Percentiles rank a stretch among this genome's conserved stretches.
These are phyloP conservation scores for Sebastes taczanowskii DNA, from an alignment of 2,797 vertebrate species.

Conservation along the genomic window DNA sequence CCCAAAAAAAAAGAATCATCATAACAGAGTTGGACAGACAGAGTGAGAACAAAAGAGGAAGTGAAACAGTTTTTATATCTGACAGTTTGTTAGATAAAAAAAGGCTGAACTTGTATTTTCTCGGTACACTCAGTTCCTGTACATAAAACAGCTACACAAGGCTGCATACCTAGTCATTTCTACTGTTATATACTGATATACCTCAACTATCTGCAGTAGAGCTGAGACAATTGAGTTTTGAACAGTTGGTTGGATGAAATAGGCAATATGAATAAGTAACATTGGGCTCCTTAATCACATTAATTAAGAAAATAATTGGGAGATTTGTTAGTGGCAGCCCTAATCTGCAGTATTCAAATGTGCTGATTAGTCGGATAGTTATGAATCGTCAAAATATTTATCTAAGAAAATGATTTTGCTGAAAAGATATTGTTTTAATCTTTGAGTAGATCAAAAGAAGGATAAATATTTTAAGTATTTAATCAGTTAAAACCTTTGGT, in stretches of 20 bases:
- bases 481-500: not conserved
- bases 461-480: not conserved
- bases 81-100: not conserved
- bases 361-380: not conserved
- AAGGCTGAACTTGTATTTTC: not conserved
- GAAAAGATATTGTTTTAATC: not conserved
- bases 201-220: too few species aligned
- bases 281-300: not conserved
- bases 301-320: not conserved
- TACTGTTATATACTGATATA: too few species aligned
- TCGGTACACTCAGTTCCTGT: not conserved
- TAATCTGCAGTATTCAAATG: not conserved
- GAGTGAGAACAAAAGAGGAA: not conserved
- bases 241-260: not conserved
- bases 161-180: too few species aligned
- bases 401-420: not conserved
- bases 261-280: not conserved
- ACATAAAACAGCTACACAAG: not conserved
- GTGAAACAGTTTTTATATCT: not conserved
- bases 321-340: not conserved
- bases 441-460: not conserved
- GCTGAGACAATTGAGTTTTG: not conserved
- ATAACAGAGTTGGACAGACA: not conserved
- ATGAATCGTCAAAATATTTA: not conserved
- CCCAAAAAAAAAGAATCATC: not conserved